Conservation (phyloP, 2,888 invertebrate species). For the Zele albiditarsus region DNA sequence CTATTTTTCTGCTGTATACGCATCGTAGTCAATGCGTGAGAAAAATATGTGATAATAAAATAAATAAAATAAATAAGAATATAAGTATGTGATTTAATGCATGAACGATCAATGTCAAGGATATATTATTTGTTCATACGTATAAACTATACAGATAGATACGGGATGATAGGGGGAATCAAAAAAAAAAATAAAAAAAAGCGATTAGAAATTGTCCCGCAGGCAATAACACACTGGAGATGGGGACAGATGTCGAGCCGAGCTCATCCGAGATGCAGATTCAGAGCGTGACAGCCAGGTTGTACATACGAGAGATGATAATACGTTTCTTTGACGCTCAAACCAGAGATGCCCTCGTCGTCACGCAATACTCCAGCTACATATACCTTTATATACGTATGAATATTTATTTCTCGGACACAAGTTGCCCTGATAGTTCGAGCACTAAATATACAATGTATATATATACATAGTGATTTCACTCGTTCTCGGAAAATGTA, state of each 20-base stretch:
- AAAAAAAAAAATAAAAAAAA: conserved; percentile 24
- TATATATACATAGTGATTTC: not conserved
- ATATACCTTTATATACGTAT: not conserved
- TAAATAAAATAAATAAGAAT: conserved; percentile 3
- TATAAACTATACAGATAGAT: not conserved
- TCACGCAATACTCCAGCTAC: conserved; percentile 51
- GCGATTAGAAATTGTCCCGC: conserved; percentile 47
- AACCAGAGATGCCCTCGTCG: conserved; percentile 33
- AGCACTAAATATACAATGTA: too few relatives aligned
- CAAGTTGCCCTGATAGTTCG: too few relatives aligned
- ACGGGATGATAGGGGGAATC: not conserved
- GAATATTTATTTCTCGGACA: not conserved
- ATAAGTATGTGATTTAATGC: not conserved
- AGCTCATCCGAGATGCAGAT: conserved; percentile 32
- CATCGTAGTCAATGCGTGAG: not conserved
- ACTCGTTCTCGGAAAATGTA: conserved; percentile 4
- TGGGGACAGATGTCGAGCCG: conserved; percentile 14
- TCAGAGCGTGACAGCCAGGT: conserved; percentile 49
- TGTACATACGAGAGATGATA: conserved; percentile 35
- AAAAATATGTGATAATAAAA: not conserved
- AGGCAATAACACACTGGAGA: conserved; percentile 3
- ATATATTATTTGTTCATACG: not conserved
- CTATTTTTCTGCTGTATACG: not conserved
- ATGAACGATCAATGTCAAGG: conserved; percentile 25
- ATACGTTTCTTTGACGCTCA: conserved; percentile 34